phyloP scores from a whole-genome alignment of 1,140 invertebrate species.

The Saccostrea echinata region DNA sequence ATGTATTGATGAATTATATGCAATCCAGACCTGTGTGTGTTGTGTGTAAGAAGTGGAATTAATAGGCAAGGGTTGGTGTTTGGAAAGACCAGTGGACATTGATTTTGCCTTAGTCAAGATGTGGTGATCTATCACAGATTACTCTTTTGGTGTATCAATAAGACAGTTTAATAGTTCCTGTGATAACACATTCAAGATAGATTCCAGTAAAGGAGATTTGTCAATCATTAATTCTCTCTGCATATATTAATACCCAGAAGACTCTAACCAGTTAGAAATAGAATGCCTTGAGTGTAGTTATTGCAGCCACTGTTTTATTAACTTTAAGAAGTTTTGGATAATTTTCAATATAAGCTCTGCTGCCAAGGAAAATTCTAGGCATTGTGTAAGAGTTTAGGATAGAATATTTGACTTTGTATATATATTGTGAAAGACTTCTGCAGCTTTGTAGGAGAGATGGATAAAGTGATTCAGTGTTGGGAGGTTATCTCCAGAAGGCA shows the following conservation, averaged over 20 bases:
- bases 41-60: conserved; percentile 35
- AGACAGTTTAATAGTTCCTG: conserved; percentile 30
- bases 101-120: conserved; percentile 24
- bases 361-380: neutral
- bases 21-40: conserved; percentile 18
- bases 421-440: conserved; percentile 25
- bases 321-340: neutral
- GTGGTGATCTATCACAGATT: conserved; percentile 31
- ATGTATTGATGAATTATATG: conserved; percentile 33
- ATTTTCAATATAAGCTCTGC: neutral
- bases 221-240: conserved; percentile 9
- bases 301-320: neutral
- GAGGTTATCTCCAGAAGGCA: neutral
- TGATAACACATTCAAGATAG: conserved; percentile 22
- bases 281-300: neutral
- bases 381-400: conserved; percentile 19
- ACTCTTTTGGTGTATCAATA: conserved; percentile 29
- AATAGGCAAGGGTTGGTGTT: conserved; percentile 23
- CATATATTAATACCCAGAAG: conserved; percentile 22
- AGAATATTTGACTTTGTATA: conserved; percentile 27
- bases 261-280: neutral
- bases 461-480: conserved; percentile 6
- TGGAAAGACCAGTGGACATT: conserved; percentile 16
- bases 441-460: conserved; percentile 6
- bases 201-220: neutral